These are phyloP conservation scores for Dromius quadrimaculatus DNA, from an alignment of 2,888 invertebrate genomes.

Conservation along the genomic window DNA sequence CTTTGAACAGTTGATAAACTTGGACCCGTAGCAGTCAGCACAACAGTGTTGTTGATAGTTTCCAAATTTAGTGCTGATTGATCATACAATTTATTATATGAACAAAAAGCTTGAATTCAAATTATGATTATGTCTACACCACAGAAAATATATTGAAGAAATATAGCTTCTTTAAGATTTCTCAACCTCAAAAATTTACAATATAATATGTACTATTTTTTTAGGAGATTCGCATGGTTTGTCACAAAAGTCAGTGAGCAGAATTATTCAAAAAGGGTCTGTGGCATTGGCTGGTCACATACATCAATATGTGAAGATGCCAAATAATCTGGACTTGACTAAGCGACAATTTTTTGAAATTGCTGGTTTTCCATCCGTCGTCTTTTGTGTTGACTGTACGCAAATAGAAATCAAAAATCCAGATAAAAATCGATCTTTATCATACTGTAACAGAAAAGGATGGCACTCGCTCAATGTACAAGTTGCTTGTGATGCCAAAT, in stretches of 20 bases:
- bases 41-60: background rate
- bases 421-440: background rate
- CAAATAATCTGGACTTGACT: background rate
- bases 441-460: background rate
- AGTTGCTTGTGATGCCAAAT: too few species aligned
- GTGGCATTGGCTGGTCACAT: background rate
- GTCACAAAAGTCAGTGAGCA: background rate
- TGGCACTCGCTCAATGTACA: background rate
- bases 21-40: background rate
- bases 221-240: background rate
- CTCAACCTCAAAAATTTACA: too few species aligned
- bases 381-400: background rate
- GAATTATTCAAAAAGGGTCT: background rate
- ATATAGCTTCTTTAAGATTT: too few species aligned
- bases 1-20: background rate
- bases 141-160: too few species aligned
- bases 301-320: background rate
- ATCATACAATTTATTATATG: background rate
- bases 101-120: background rate
- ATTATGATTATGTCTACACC: too few species aligned
- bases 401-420: conserved; percentile 1
- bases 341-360: background rate
- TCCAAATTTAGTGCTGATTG: background rate
- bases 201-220: too few species aligned
- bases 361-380: background rate